phyloP scores from a whole-genome alignment of 2,888 invertebrate genomes.

The Danaus chrysippus region DNA sequence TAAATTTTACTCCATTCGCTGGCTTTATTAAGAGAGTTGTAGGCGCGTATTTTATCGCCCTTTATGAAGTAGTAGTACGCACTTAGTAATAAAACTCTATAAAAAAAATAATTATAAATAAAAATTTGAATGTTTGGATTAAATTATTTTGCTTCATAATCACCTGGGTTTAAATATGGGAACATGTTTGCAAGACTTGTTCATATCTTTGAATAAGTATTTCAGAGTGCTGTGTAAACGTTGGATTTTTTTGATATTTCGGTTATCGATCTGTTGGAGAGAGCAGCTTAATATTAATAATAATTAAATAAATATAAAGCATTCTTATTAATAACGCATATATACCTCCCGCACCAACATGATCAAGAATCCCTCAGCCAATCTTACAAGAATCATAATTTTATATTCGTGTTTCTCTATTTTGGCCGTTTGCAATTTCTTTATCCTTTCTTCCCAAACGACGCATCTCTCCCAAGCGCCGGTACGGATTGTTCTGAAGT shows the following conservation, averaged over 20 bases:
- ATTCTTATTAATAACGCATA: conserved; percentile 2
- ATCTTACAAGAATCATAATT: conserved; percentile 68
- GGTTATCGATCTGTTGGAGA: conserved; percentile 47
- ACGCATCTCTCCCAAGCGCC: conserved; percentile 78
- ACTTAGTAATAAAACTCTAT: conserved; percentile 71
- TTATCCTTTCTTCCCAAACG: conserved; percentile 74
- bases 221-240: conserved; percentile 44
- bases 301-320: background rate
- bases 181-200: conserved; percentile 34
- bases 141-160: background rate
- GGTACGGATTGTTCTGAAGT: conserved; percentile 74
- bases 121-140: background rate
- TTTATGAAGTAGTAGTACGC: conserved; percentile 74
- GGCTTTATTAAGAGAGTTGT: conserved; percentile 58
- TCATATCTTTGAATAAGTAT: conserved; percentile 42
- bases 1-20: conserved; percentile 52
- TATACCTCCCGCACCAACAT: conserved; percentile 68
- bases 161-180: conserved; percentile 49
- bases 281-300: background rate
- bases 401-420: conserved; percentile 49
- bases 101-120: conserved; percentile 31
- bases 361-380: conserved; percentile 78
- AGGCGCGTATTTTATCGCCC: conserved; percentile 57
- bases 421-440: conserved; percentile 42
- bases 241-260: conserved; percentile 48